Percentiles rank a stretch among this genome's conserved stretches.
Conservation (phyloP, 2,113 vertebrate species). For the Cyphomyrus plagiostoma region DNA sequence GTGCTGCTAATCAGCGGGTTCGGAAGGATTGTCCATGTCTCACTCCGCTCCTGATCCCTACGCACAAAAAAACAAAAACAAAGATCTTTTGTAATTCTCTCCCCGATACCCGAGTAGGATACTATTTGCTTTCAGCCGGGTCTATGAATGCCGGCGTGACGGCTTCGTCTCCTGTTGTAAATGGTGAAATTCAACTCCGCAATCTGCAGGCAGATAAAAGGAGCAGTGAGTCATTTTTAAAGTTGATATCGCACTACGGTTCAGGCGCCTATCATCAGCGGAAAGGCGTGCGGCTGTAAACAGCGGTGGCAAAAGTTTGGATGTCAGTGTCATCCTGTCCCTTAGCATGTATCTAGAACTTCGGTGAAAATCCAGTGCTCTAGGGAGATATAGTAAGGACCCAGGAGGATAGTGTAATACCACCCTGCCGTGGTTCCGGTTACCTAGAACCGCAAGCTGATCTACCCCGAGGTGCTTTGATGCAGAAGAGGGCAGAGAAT, state of each 20-base stretch:
- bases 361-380: background rate
- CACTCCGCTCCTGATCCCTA: background rate
- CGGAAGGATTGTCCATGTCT: background rate
- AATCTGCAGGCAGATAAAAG: conserved; percentile 26
- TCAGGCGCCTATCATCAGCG: background rate
- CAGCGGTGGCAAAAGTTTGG: conserved; percentile 4
- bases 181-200: conserved; percentile 20
- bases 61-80: conserved; percentile 16
- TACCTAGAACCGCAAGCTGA: conserved; percentile 6
- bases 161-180: conserved; percentile 18
- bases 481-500: conserved; percentile 13
- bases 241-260: background rate
- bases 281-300: background rate
- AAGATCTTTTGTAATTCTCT: conserved; percentile 27
- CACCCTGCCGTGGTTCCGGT: background rate
- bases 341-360: background rate
- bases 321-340: conserved; percentile 6
- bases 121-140: conserved; percentile 16
- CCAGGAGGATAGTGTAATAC: background rate
- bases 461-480: background rate
- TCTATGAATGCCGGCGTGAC: background rate
- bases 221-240: conserved; percentile 13
- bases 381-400: background rate
- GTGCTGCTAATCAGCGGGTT: conserved; percentile 12
- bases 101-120: conserved; percentile 7